phyloP scores from a whole-genome alignment of 2,113 vertebrate species.

The Archocentrus centrarchus region DNA sequence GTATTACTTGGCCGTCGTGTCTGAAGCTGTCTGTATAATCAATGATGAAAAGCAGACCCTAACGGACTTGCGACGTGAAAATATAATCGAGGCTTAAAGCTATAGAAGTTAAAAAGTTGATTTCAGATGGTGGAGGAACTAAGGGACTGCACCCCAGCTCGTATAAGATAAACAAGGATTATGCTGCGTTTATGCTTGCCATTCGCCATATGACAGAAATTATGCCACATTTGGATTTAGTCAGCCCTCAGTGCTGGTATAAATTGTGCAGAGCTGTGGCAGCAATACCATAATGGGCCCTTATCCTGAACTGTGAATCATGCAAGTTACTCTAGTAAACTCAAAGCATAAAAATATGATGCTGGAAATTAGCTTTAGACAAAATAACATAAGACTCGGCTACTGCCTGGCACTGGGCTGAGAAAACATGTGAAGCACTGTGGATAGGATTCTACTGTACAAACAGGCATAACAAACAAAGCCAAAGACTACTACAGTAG shows the following conservation, averaged over 20 bases:
- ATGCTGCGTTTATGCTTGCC: too few species aligned
- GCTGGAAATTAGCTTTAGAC: neutral
- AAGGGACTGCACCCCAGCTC: too few species aligned
- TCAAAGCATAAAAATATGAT: neutral
- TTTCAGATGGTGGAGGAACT: neutral
- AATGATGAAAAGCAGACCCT: too few species aligned
- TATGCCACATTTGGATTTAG: neutral
- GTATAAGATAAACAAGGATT: too few species aligned
- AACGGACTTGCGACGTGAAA: neutral
- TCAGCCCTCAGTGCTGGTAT: neutral
- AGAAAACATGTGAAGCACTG: neutral
- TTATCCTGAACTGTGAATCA: neutral
- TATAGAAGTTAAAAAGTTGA: neutral
- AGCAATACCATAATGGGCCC: neutral
- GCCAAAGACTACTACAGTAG: neutral
- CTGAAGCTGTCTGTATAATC: neutral
- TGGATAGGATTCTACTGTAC: neutral
- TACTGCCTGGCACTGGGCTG: neutral
- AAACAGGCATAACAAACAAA: neutral
- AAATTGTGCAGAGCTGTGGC: neutral
- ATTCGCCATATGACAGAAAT: too few species aligned
- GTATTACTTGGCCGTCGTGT: neutral
- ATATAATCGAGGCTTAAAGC: neutral
- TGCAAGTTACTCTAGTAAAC: slow-evolving; percentile 1
- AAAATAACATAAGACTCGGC: neutral